Evolutionary conservation across 1,140 invertebrate species (phyloP), one percentile per base, ranked within the genome.

Genomic region (Mizuhopecten yessoensis): DNA sequence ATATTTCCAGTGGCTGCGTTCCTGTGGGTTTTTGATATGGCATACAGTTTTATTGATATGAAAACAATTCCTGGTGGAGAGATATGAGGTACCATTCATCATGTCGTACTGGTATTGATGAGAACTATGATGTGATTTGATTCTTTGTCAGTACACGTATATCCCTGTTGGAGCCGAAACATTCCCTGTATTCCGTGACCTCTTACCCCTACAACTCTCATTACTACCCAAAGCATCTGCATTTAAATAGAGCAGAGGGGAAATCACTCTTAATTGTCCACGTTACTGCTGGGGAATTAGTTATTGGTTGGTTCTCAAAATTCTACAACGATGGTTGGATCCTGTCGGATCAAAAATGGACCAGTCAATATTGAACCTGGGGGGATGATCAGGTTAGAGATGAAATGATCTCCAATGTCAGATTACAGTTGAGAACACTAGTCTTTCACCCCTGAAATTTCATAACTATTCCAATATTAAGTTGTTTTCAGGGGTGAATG

Each of bases 11-110:
- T 75, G 57, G 17, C 57, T 75, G 57, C 0, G 57, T 75, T 75
- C 57, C 23, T 75, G 57, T 75, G 29, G 57, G 57, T 75, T 29
- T 75, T 75, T 75, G 57, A 75, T 75, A 75, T 75, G 23, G 23
- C 57, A 29, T 75, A 75, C 57, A 75, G 57, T 75, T 75, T 75
- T 75, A 75, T 75, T 75, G 57, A 75, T 75, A 75, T 29, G 57
- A 75, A 75, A 75, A 75, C 57, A 75, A 75, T 75, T 75, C 57
- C 57, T 75, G n/a, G 23, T 29, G 57, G 57, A 75, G 57, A 29
- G 45, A 57, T 57, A 57, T 23, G 45, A 23, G n/a, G 23, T 1
- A n/a, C 57, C 57, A 75, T 75, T 75, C 57, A 75, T 75, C 57
- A 75, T 75, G 57, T 75, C 9, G 57, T 5, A 75, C n/a, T n/a